These are phyloP conservation scores for Metaphire vulgaris DNA, from an alignment of 1,140 invertebrate genomes.

Conservation along the genomic window DNA sequence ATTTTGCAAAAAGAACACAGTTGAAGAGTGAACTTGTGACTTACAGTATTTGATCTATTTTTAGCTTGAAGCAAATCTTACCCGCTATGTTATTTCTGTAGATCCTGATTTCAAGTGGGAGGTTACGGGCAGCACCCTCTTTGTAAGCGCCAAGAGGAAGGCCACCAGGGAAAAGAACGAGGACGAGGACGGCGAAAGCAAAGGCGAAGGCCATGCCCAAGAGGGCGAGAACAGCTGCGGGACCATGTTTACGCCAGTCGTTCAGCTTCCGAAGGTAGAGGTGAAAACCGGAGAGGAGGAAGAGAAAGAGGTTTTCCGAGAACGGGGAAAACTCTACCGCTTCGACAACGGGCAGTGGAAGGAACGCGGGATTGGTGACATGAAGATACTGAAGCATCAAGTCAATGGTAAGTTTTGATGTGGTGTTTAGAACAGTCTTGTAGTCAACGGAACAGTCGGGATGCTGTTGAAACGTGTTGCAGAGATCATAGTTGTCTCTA, in stretches of 20 bases:
- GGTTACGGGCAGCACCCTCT: not conserved
- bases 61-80: no score
- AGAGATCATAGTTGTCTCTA: no score
- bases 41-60: no score
- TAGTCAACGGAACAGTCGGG: no score
- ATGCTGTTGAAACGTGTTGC: no score
- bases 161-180: not conserved
- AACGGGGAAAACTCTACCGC: slow-evolving; percentile 14
- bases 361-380: slow-evolving; percentile 27
- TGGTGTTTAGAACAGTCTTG: not conserved
- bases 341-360: slow-evolving; percentile 26
- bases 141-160: not conserved
- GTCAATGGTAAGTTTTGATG: slow-evolving; percentile 1
- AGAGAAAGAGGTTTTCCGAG: slow-evolving; percentile 59
- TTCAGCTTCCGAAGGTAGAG: slow-evolving; percentile 71
- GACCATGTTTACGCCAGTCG: slow-evolving; percentile 77
- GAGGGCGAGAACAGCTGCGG: slow-evolving; percentile 63
- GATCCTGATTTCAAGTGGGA: not conserved
- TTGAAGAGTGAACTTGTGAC: no score
- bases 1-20: no score
- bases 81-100: not conserved
- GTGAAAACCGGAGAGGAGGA: slow-evolving; percentile 76
- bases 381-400: slow-evolving; percentile 26
- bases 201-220: not conserved
- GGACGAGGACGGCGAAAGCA: not conserved